phyloP scores from a whole-genome alignment of 1,140 invertebrate species.

The Homalodisca vitripennis region DNA sequence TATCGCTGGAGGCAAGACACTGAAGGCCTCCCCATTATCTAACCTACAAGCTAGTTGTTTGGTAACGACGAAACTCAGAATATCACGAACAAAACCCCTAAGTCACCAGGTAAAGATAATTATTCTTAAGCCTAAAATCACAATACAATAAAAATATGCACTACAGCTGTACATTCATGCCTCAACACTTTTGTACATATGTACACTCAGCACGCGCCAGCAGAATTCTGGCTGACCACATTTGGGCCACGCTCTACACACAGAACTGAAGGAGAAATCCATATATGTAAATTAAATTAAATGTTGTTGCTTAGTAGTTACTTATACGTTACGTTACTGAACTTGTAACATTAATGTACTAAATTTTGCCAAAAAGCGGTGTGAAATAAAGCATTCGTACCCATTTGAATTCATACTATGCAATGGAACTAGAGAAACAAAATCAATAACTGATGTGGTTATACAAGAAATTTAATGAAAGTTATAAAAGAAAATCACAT shows the following conservation, averaged over 20 bases:
- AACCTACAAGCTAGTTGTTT: conserved; percentile 23
- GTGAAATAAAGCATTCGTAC: neutral
- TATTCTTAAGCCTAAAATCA: conserved; percentile 23
- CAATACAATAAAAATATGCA: conserved; percentile 27
- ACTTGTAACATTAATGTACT: too few species aligned
- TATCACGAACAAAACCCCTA: conserved; percentile 23
- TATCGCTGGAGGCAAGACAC: conserved; percentile 9
- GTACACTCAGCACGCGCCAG: conserved; percentile 7
- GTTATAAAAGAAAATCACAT: neutral
- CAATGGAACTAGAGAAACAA: neutral
- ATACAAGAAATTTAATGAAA: neutral
- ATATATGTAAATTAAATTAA: too few species aligned
- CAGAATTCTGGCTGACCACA: neutral
- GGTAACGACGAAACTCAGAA: conserved; percentile 25
- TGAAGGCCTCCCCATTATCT: conserved; percentile 5
- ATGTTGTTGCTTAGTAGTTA: too few species aligned
- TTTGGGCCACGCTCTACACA: too few species aligned
- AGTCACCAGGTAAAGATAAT: conserved; percentile 21
- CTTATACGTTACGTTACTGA: too few species aligned
- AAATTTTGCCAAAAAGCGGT: too few species aligned
- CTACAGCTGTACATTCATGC: conserved; percentile 21
- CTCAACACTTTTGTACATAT: conserved; percentile 8
- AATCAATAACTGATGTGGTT: neutral
- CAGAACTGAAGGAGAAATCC: too few species aligned
- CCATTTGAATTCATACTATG: neutral